Percentiles rank a stretch among this genome's conserved stretches.
Evolutionary conservation across 2,888 invertebrate genomes (phyloP).

Genomic region (Eupithecia pulchellata): DNA sequence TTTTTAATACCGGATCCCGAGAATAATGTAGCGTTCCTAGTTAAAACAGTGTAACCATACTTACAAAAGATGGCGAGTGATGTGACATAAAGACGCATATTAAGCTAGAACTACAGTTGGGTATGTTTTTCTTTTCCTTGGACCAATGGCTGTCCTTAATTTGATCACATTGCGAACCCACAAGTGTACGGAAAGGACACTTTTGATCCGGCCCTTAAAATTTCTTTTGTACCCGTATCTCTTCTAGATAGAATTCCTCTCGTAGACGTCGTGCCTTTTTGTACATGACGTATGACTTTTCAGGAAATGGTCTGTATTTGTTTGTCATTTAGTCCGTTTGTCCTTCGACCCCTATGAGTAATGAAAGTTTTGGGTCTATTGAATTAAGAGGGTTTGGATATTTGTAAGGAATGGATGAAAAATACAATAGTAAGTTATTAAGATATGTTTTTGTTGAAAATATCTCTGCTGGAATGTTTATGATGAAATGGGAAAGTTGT

Average conservation of each 20-base stretch:
- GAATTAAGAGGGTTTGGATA: slow-evolving; percentile 4
- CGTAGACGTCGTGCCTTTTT: slow-evolving; percentile 37
- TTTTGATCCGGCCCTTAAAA: slow-evolving; percentile 58
- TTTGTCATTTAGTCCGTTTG: slow-evolving; percentile 42
- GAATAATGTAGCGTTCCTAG: too few relatives aligned
- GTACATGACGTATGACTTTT: slow-evolving; percentile 13
- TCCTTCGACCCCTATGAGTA: slow-evolving; percentile 29
- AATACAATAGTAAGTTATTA: neutral
- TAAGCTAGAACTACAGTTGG: neutral
- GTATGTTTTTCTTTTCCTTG: slow-evolving; percentile 1
- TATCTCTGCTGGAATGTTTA: neutral
- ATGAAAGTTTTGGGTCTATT: slow-evolving; percentile 22
- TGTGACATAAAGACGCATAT: neutral
- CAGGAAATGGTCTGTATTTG: slow-evolving; percentile 35
- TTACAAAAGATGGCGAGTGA: neutral
- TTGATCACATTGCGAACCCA: slow-evolving; percentile 29
- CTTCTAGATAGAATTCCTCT: slow-evolving; percentile 1
- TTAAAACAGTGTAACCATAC: too few relatives aligned
- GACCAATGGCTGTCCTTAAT: slow-evolving; percentile 25
- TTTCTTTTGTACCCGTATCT: slow-evolving; percentile 46
- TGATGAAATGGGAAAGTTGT: neutral
- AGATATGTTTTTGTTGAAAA: neutral
- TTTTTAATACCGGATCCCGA: too few relatives aligned
- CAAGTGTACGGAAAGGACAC: slow-evolving; percentile 51
- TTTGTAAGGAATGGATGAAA: neutral